Base-by-base conservation (phyloP, 2,113 vertebrate species). In the Rhombomys opimus region DNA sequence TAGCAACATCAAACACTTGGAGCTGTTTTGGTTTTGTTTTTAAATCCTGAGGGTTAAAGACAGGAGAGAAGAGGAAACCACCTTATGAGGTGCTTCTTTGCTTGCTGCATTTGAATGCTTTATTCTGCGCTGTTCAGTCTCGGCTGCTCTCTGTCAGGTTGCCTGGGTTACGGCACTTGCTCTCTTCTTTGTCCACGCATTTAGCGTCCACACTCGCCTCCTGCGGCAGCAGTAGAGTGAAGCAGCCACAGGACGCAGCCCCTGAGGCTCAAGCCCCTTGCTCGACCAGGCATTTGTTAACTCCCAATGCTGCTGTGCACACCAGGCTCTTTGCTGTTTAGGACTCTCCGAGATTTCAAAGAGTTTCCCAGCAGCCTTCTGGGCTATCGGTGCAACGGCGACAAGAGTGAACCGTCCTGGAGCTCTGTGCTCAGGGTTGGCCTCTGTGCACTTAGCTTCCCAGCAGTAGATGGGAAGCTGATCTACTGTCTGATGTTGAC, bases 21-120 rank as follows among this genome's bases (percentile, higher is more conserved):
- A 67, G 70, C 38, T 77, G 46, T 52, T 80, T 82, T 54, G 70
- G 41, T 52, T 91, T 77, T 87, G 61, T 76, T 96, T 95, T 96
- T 57, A 73, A 89, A 78, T 95, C 41, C 70, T 38, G 78, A 54
- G 25, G 67, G n/a, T 59, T 54, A 87, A 77, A 89, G 59, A 81
- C 12, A 50, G 84, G 50, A 91, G 93, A 80, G 23, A 50, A 70
- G 11, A 84, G 68, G n/a, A 38, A 59, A 65, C 2, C 63, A 76
- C n/a, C 81, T 63, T 46, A 27, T 20, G 70, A 41, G 50, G 32
- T 65, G 20, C n/a, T 78, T 63, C 8, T 25, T 30, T n/a, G 20
- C 70, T 23, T 70, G 50, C 50, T 38, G 54, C 67, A 50, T 82
- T 72, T 90, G 84, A 77, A 68, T 41, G 77, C 57, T 50, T 81